Conservation (phyloP, 2,797 vertebrate species). For the Ptychobarbus kaznakovi region DNA sequence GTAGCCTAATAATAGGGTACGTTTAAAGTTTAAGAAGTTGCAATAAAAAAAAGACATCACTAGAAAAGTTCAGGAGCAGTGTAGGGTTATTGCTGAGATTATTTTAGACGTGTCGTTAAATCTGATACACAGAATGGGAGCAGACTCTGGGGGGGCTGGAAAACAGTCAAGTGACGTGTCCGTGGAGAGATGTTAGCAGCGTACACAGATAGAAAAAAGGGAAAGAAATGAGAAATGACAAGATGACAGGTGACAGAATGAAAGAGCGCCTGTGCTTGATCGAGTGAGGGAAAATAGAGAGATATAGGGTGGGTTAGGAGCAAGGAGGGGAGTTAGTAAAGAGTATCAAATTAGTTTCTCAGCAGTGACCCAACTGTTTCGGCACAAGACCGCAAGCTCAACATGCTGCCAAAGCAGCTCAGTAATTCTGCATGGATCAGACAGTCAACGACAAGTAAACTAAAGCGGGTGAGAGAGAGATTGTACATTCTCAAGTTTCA, state of each 20-base stretch:
- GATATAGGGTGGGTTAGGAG: constrained; percentile 15
- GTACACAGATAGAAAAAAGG: background rate
- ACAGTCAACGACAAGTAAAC: constrained; percentile 43
- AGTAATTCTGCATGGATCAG: constrained; percentile 34
- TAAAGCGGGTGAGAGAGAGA: constrained; percentile 43
- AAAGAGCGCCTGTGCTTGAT: background rate
- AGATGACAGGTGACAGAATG: constrained; percentile 36
- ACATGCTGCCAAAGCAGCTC: constrained; percentile 40
- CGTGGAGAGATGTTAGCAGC: constrained; percentile 27
- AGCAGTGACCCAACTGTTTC: constrained; percentile 24
- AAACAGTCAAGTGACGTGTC: constrained; percentile 27
- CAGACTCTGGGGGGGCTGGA: constrained; percentile 46
- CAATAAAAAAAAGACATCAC: background rate
- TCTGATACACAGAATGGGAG: constrained; percentile 66
- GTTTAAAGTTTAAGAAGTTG: background rate
- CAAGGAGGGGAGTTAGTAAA: constrained; percentile 4
- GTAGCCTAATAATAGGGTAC: background rate
- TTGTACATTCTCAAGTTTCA: constrained; percentile 61
- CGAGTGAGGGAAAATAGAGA: background rate
- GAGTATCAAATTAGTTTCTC: constrained; percentile 51
- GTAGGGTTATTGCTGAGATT: constrained; percentile 56
- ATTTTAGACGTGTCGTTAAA: constrained; percentile 75
- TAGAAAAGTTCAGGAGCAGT: background rate
- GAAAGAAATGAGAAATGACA: constrained; percentile 33
- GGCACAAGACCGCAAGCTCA: constrained; percentile 9